Evolutionary conservation across 2,888 invertebrate species (phyloP).

Genomic region (Agrotis exclamationis): DNA sequence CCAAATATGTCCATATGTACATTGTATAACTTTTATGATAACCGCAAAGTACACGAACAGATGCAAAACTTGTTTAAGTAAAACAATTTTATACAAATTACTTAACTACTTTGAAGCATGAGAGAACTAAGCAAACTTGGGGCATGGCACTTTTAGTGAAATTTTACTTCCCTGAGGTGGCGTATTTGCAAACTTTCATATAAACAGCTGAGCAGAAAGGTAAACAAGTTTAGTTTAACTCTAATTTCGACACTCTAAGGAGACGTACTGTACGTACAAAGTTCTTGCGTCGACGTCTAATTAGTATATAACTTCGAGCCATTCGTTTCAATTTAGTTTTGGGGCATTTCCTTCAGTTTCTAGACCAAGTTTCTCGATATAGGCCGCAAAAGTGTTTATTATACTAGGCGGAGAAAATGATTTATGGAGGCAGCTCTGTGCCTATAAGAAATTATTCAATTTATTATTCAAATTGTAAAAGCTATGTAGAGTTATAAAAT

Average conservation of each 20-base stretch:
- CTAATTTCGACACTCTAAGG: constrained; percentile 86
- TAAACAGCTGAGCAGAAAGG: constrained; percentile 82
- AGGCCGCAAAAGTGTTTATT: constrained; percentile 39
- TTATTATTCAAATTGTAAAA: constrained; percentile 29
- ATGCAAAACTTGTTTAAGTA: constrained; percentile 59
- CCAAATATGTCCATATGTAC: constrained; percentile 8
- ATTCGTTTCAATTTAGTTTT: constrained; percentile 86
- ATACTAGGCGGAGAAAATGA: constrained; percentile 4
- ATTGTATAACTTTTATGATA: constrained; percentile 39
- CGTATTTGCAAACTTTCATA: constrained; percentile 84
- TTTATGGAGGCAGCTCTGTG: constrained; percentile 9
- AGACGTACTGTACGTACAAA: constrained; percentile 79
- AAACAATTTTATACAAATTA: constrained; percentile 68
- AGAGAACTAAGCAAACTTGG: constrained; percentile 72
- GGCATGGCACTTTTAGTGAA: constrained; percentile 76
- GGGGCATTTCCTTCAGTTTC: constrained; percentile 65
- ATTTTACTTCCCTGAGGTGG: constrained; percentile 80
- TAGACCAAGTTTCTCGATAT: constrained; percentile 62
- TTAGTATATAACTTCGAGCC: constrained; percentile 84
- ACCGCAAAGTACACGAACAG: constrained; percentile 44
- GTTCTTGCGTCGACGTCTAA: constrained; percentile 80
- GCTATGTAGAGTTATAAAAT: constrained; percentile 4
- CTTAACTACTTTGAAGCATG: constrained; percentile 67
- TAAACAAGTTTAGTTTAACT: constrained; percentile 87
- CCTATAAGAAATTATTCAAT: neutral